Evolutionary conservation across 1,140 invertebrate genomes (phyloP).

Genomic region (Drosophila melanica): DNA sequence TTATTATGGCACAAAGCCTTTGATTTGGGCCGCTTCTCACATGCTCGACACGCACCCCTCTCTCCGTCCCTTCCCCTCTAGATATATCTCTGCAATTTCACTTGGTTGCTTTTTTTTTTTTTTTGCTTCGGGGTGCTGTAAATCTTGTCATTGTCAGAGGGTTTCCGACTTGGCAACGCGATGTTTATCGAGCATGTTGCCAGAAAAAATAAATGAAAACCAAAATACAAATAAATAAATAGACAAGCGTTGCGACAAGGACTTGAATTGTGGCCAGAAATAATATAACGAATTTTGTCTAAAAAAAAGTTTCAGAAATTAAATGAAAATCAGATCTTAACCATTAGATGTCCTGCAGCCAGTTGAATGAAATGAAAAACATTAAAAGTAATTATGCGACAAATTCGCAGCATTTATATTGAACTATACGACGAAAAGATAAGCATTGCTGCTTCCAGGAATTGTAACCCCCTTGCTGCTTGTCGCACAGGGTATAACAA

Average conservation of each 20-base stretch:
- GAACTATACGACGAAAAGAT: background rate
- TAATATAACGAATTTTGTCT: constrained; percentile 38
- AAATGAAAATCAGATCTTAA: constrained; percentile 17
- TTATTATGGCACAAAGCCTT: constrained; percentile 73
- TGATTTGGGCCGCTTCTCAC: constrained; percentile 52
- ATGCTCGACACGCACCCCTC: background rate
- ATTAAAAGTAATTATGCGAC: too few species aligned
- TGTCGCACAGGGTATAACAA: background rate
- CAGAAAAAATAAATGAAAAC: constrained; percentile 23
- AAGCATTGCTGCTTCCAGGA: background rate
- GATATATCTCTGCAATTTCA: constrained; percentile 17
- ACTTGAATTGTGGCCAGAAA: constrained; percentile 18
- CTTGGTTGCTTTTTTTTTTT: constrained; percentile 10
- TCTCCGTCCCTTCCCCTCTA: background rate
- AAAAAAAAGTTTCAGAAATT: background rate
- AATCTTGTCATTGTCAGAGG: constrained; percentile 60
- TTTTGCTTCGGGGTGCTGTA: constrained; percentile 49
- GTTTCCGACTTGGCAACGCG: constrained; percentile 31
- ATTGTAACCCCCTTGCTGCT: background rate
- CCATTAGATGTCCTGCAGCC: too few species aligned
- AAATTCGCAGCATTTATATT: too few species aligned
- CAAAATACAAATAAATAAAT: constrained; percentile 36
- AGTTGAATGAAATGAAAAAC: background rate
- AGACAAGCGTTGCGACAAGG: constrained; percentile 26
- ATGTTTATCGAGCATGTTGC: constrained; percentile 56